Evolutionary conservation across 1,140 invertebrate species (phyloP).

Genomic region (Triops cancriformis): DNA sequence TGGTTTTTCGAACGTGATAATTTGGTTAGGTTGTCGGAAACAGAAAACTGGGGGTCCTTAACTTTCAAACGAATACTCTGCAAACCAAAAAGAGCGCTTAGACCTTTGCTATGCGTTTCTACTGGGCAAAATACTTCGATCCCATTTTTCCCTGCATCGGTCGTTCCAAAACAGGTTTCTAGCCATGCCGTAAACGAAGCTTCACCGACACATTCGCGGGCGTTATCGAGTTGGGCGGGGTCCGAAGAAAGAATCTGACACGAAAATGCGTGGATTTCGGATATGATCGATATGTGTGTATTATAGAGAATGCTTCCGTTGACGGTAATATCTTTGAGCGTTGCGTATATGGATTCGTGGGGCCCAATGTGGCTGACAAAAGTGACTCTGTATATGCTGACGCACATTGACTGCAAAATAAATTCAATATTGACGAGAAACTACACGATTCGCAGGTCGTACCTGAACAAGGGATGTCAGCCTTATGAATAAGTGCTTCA

Average conservation of each 20-base stretch:
- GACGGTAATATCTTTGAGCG: not conserved
- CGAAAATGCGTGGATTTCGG: not conserved
- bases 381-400: not conserved
- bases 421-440: not conserved
- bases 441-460: constrained; percentile 54
- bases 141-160: not conserved
- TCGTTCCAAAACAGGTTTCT: not conserved
- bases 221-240: not conserved
- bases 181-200: not conserved
- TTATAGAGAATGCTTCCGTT: not conserved
- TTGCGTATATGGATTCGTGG: not conserved
- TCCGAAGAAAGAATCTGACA: not conserved
- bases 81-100: not conserved
- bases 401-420: constrained; percentile 20
- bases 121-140: not conserved
- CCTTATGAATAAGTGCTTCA: constrained; percentile 41
- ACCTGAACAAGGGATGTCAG: constrained; percentile 66
- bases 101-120: not conserved
- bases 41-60: not conserved
- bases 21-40: not conserved
- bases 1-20: not conserved
- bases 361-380: not conserved
- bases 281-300: not conserved
- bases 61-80: not conserved
- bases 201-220: not conserved